These are phyloP conservation scores for Tympanuchus pallidicinctus DNA, from an alignment of 2,113 vertebrate genomes.

Conservation along the genomic window DNA sequence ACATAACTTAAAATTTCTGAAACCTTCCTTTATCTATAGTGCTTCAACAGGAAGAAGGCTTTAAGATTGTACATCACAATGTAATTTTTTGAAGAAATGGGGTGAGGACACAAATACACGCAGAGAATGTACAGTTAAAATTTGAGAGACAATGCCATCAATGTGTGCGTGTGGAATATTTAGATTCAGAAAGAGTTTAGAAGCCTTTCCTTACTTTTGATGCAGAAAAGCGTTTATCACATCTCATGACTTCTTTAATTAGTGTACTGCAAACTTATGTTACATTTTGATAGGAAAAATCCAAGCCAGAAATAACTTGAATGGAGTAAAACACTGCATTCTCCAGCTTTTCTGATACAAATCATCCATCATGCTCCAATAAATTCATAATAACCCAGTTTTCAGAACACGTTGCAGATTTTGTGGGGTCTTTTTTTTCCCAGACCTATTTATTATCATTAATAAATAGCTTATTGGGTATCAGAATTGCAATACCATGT, in stretches of 20 bases:
- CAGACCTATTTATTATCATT: not conserved
- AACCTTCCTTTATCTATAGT: not conserved
- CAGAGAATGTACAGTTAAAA: not conserved
- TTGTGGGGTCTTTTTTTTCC: rapidly evolving
- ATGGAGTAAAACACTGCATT: not conserved
- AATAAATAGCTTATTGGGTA: not conserved
- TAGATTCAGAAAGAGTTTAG: not conserved
- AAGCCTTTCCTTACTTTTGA: not conserved
- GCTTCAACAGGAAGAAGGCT: not conserved
- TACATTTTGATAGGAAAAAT: not conserved
- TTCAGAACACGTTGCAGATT: not conserved
- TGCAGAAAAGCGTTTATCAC: not conserved
- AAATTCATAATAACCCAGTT: not conserved
- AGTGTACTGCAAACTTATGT: not conserved
- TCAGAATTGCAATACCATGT: not conserved
- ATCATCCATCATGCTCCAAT: not conserved
- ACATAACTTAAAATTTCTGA: not conserved
- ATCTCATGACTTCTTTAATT: not conserved
- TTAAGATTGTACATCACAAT: not conserved
- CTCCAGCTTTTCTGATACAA: not conserved
- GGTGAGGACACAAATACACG: not conserved
- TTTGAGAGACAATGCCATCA: not conserved
- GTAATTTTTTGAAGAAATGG: not conserved
- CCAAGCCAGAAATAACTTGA: not conserved
- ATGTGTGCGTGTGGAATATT: not conserved